These are phyloP conservation scores for rat (Rattus norvegicus) DNA, from an alignment of 2,113 vertebrate genomes.

Conservation along the genomic window GRCr8 NC_086036.1:61750501-61751000, in stretches of 20 bases:
- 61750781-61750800: neutral
- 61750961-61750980: neutral
- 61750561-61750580: no score
- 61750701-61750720: neutral
- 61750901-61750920: neutral
- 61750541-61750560: no score
- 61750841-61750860: neutral
- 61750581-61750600: neutral
- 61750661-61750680: no score
- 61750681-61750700: no score
- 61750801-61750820: no score
- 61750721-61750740: neutral
- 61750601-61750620: neutral
- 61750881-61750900: neutral
- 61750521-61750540: neutral
- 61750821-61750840: neutral
- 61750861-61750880: neutral
- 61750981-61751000: neutral
- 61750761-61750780: no score
- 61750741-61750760: no score
- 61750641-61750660: no score
- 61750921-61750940: neutral
- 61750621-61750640: no score
- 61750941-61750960: neutral
- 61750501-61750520: neutral